These are phyloP conservation scores for Drosophila setosimentum DNA, from an alignment of 2,888 invertebrate species.

Conservation along the genomic window DNA sequence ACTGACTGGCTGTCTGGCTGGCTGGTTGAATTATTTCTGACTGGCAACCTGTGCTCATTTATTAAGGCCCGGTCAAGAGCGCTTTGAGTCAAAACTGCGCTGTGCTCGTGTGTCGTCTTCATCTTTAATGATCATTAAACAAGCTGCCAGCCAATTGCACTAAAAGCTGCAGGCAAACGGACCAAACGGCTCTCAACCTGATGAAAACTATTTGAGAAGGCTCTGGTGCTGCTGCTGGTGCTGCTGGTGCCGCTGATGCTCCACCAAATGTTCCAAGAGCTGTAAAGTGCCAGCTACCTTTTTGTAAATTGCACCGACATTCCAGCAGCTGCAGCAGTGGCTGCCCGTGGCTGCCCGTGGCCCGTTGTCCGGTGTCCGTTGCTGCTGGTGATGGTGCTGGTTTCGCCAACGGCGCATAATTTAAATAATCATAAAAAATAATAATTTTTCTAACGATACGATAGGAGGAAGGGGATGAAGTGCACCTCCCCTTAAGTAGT, in stretches of 20 bases:
- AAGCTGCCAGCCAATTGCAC: slow-evolving; percentile 79
- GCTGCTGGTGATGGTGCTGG: slow-evolving; percentile 26
- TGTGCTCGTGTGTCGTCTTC: slow-evolving; percentile 74
- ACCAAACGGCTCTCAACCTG: slow-evolving; percentile 63
- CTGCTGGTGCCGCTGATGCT: slow-evolving; percentile 4
- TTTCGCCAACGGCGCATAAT: slow-evolving; percentile 68
- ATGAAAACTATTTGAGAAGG: slow-evolving; percentile 78
- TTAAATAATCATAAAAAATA: slow-evolving; percentile 81
- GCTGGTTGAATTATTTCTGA: slow-evolving; percentile 2
- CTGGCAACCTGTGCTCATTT: slow-evolving; percentile 74
- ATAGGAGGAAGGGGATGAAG: slow-evolving; percentile 12
- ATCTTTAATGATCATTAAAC: slow-evolving; percentile 79
- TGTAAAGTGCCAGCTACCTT: slow-evolving; percentile 70
- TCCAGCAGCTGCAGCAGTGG: slow-evolving; percentile 40
- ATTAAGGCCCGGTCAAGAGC: slow-evolving; percentile 79
- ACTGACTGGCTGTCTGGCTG: slow-evolving; percentile 2
- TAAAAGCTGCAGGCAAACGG: slow-evolving; percentile 73
- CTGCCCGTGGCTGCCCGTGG: slow-evolving; percentile 4
- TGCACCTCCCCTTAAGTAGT: slow-evolving; percentile 16
- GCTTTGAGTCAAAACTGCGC: slow-evolving; percentile 76
- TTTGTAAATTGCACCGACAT: slow-evolving; percentile 76
- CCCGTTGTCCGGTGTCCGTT: neutral
- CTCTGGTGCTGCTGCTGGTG: slow-evolving; percentile 16
- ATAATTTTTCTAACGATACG: slow-evolving; percentile 73
- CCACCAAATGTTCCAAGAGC: slow-evolving; percentile 51